These are phyloP conservation scores for rabbit (Oryctolagus cuniculus) DNA, from an alignment of 2,113 vertebrate species.

Conservation along the genomic window DNA sequence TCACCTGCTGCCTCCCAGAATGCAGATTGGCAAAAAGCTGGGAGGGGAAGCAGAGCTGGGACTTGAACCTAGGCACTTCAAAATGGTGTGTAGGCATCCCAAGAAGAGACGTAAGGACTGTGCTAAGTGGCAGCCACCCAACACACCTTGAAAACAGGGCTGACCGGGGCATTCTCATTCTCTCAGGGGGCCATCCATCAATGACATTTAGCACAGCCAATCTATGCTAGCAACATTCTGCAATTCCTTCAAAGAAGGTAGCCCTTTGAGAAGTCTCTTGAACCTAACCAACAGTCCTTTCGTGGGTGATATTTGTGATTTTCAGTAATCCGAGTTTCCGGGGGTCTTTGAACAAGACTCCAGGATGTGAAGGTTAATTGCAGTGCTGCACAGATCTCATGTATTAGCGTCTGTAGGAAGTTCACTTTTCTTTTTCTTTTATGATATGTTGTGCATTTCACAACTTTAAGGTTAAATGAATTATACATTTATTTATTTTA, in stretches of 20 bases:
- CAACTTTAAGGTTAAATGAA: conserved; percentile 84
- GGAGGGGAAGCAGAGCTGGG: no score
- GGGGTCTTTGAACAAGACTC: conserved; percentile 72
- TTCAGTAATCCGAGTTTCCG: conserved; percentile 82
- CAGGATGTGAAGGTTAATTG: conserved; percentile 80
- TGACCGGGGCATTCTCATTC: conserved; percentile 55
- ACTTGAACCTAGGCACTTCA: no score
- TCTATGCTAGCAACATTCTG: conserved; percentile 48
- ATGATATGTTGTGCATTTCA: conserved; percentile 83
- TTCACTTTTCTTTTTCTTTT: conserved; percentile 81
- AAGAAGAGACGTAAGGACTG: no score
- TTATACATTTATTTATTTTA: conserved; percentile 61
- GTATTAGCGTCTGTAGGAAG: conserved; percentile 76
- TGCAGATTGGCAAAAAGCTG: no score
- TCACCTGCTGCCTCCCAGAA: no score
- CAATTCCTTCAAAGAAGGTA: conserved; percentile 79
- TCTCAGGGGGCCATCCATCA: conserved; percentile 67
- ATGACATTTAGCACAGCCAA: conserved; percentile 65
- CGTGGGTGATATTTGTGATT: conserved; percentile 84
- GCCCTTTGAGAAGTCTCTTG: conserved; percentile 78
- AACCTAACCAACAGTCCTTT: conserved; percentile 89
- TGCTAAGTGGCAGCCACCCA: no score
- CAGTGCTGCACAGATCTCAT: conserved; percentile 77
- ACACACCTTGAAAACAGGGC: conserved; percentile 25
- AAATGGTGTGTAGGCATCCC: no score